Evolutionary conservation across 1,140 invertebrate genomes (phyloP).

Genomic region (Adelges cooleyi): DNA sequence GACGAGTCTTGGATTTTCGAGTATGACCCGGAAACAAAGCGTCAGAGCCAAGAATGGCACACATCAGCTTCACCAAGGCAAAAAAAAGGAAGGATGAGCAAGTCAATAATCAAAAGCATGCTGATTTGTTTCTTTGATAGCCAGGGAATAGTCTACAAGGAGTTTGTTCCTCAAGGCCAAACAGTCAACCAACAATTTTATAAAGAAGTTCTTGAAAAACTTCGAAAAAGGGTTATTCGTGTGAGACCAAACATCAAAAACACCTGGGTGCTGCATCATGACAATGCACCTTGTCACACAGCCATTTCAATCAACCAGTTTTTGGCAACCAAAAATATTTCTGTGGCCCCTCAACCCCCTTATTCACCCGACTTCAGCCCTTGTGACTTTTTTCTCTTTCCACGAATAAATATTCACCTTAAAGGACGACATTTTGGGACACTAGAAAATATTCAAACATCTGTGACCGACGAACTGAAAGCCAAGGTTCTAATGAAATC

Average conservation of each 20-base stretch:
- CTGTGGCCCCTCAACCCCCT: slow-evolving; percentile 32
- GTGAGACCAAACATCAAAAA: not conserved
- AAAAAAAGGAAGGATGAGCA: not conserved
- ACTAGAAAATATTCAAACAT: slow-evolving; percentile 30
- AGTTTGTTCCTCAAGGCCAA: too few species aligned
- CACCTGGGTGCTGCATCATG: slow-evolving; percentile 35
- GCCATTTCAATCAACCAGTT: slow-evolving; percentile 31
- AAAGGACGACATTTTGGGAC: slow-evolving; percentile 32
- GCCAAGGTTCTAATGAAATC: too few species aligned
- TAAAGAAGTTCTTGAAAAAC: too few species aligned
- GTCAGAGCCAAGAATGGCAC: not conserved
- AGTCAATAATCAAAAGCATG: slow-evolving; percentile 30
- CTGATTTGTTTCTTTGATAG: slow-evolving; percentile 36
- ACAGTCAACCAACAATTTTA: too few species aligned
- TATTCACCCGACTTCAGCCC: too few species aligned
- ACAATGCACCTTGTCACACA: slow-evolving; percentile 35
- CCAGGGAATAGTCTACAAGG: slow-evolving; percentile 27
- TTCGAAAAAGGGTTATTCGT: too few species aligned
- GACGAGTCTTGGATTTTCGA: not conserved
- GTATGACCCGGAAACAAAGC: slow-evolving; percentile 23
- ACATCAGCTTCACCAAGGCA: slow-evolving; percentile 4
- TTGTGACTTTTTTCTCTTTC: slow-evolving; percentile 35
- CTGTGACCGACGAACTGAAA: slow-evolving; percentile 11
- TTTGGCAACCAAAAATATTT: slow-evolving; percentile 33
- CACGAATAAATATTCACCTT: slow-evolving; percentile 32